Conservation (phyloP, 2,113 vertebrate species). For the Fulica atra region DNA sequence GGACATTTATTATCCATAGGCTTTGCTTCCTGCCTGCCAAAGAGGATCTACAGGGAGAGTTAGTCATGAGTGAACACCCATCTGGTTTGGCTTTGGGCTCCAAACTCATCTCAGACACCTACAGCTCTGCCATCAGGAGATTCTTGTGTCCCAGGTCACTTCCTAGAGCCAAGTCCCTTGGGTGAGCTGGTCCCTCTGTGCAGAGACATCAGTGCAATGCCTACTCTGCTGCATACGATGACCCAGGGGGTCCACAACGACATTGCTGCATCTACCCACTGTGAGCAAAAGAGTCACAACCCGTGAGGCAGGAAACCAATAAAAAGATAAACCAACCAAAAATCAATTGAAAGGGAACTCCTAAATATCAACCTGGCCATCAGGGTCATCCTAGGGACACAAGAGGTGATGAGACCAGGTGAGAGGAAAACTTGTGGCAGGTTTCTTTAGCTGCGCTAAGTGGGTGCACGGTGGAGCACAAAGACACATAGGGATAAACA, state of each 20-base stretch:
- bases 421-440: not conserved
- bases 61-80: not conserved
- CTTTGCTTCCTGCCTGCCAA: not conserved
- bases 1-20: not conserved
- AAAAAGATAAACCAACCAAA: too few relatives aligned
- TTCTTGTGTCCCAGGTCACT: rapidly evolving
- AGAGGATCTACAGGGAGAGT: not conserved
- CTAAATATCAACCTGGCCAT: not conserved
- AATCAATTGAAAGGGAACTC: not conserved
- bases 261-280: not conserved
- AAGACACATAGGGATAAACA: not conserved
- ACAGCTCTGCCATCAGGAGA: not conserved
- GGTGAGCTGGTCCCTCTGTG: not conserved
- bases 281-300: not conserved
- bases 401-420: not conserved
- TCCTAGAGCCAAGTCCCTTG: not conserved
- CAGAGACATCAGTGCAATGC: rapidly evolving
- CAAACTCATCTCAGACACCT: not conserved
- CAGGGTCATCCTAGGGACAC: rapidly evolving
- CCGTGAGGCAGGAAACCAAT: not conserved
- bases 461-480: rapidly evolving
- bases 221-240: not conserved
- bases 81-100: not conserved
- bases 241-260: rapidly evolving
- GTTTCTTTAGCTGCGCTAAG: not conserved